A percentile compares a stretch with the other conserved stretches of the same genome.
These are phyloP conservation scores for Bos indicus DNA, from an alignment of 2,113 vertebrate genomes.

Conservation along the genomic window DNA sequence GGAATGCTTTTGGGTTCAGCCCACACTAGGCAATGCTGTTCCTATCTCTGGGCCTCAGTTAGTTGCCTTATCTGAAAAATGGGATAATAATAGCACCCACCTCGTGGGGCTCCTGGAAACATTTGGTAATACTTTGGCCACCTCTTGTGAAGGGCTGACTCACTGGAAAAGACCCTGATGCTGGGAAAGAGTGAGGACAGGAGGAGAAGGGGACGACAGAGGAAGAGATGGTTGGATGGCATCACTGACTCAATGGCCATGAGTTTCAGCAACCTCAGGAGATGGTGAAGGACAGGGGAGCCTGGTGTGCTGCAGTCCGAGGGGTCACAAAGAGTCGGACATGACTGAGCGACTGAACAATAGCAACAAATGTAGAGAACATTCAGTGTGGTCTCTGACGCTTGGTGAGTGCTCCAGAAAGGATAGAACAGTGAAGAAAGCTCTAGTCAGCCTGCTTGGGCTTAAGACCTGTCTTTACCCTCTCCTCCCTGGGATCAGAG, in stretches of 20 bases:
- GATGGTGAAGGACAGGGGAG: neutral
- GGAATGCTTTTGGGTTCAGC: neutral
- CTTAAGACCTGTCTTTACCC: neutral
- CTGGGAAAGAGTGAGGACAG: neutral
- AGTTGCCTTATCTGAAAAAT: neutral
- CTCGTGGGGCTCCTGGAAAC: neutral
- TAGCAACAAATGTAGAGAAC: neutral
- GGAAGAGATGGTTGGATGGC: neutral
- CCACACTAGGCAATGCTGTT: neutral
- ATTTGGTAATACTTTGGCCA: neutral
- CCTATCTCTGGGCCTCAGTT: neutral
- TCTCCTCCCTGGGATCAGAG: neutral
- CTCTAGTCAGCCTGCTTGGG: neutral
- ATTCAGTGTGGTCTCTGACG: rapidly evolving
- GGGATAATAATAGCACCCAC: neutral
- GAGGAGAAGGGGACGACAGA: neutral
- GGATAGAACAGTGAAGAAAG: neutral
- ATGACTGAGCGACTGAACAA: neutral
- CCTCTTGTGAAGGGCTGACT: neutral
- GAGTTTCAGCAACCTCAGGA: neutral
- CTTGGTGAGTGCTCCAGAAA: neutral
- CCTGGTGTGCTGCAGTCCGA: neutral
- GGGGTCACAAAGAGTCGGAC: neutral
- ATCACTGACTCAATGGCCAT: neutral
- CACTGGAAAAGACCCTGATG: neutral